phyloP scores from a whole-genome alignment of 2,888 invertebrate genomes.

The Pecten maximus region DNA sequence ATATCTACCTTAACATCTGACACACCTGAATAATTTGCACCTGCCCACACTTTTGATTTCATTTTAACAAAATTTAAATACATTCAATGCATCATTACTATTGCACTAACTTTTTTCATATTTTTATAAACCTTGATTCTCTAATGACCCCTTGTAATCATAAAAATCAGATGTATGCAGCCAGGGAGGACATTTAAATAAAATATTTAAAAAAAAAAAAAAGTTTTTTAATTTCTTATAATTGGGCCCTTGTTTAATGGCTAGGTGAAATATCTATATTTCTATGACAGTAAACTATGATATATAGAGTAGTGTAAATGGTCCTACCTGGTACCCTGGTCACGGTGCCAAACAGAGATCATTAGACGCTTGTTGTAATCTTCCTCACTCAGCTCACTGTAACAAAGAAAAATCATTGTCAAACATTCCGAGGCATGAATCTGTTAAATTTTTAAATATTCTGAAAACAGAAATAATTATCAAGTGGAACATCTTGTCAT shows the following conservation, averaged over 20 bases:
- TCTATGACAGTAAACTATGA: background rate
- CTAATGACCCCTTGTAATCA: background rate
- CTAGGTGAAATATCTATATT: background rate
- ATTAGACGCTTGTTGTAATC: conserved; percentile 77
- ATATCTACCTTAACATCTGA: background rate
- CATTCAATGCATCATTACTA: background rate
- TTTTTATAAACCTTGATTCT: background rate
- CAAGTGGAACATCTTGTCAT: background rate
- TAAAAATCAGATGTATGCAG: background rate
- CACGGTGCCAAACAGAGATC: conserved; percentile 79
- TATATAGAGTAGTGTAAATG: background rate
- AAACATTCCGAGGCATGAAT: background rate
- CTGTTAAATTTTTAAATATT: background rate
- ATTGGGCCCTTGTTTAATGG: background rate
- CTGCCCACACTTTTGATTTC: background rate
- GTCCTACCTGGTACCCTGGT: conserved; percentile 69
- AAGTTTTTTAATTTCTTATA: too few species aligned
- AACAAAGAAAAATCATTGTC: conserved; percentile 52
- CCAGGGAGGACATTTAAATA: background rate
- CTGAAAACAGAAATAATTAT: background rate
- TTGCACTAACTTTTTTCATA: background rate
- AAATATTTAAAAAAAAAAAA: too few species aligned
- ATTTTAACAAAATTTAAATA: background rate
- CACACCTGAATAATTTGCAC: conserved; percentile 2
- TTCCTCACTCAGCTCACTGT: conserved; percentile 78